These are phyloP conservation scores for Periparus ater DNA, from an alignment of 2,797 vertebrate species.

Conservation along the genomic window DNA sequence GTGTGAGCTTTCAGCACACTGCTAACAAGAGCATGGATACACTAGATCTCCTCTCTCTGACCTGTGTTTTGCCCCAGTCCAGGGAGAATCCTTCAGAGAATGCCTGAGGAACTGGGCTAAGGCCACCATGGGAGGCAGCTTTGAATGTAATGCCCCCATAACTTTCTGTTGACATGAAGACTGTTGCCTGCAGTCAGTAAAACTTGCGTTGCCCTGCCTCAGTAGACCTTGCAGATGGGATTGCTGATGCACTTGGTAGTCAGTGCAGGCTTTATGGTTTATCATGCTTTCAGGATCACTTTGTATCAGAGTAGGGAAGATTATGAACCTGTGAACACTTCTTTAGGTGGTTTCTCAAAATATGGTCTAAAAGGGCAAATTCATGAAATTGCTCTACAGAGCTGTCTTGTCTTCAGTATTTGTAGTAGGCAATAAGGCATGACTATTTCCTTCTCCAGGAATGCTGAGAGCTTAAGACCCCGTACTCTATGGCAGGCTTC, in stretches of 20 bases:
- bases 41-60: neutral
- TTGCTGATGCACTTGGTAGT: neutral
- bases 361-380: neutral
- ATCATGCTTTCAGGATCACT: neutral
- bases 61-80: neutral
- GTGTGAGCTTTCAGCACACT: neutral
- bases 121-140: neutral
- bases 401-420: neutral
- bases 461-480: neutral
- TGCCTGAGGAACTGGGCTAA: neutral
- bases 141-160: neutral
- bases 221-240: neutral
- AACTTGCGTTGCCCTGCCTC: too few species aligned
- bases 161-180: neutral
- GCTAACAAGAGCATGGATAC: neutral
- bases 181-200: neutral
- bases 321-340: rapidly evolving
- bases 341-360: neutral
- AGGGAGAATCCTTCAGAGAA: neutral
- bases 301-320: neutral
- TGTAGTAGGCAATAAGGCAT: neutral
- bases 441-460: neutral
- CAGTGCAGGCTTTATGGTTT: neutral
- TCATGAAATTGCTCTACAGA: neutral
- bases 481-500: neutral